These are phyloP conservation scores for Drosophila cyrtoloma DNA, from an alignment of 2,888 invertebrate species.

Conservation along the genomic window DNA sequence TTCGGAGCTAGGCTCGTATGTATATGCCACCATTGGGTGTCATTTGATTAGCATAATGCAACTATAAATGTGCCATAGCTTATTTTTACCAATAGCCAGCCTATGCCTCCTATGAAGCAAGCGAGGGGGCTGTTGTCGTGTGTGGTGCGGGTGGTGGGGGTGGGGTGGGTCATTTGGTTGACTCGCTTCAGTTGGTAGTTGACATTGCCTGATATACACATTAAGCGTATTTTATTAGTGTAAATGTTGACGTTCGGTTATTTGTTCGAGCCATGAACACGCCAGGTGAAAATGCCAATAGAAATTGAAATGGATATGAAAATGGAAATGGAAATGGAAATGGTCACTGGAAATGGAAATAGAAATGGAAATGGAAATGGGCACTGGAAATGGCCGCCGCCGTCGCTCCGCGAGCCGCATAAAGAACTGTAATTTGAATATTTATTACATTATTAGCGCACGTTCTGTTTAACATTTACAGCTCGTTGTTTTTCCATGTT, in stretches of 20 bases:
- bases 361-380: constrained; percentile 33
- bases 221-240: constrained; percentile 75
- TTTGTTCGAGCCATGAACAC: constrained; percentile 62
- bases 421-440: constrained; percentile 74
- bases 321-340: constrained; percentile 63
- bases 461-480: constrained; percentile 35
- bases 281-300: constrained; percentile 72
- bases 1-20: neutral
- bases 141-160: neutral
- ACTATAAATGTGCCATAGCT: constrained; percentile 78
- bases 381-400: constrained; percentile 32
- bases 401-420: constrained; percentile 21
- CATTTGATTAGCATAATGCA: constrained; percentile 81
- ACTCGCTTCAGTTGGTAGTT: constrained; percentile 61
- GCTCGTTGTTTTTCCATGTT: constrained; percentile 2
- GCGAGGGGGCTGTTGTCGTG: neutral
- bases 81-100: constrained; percentile 75
- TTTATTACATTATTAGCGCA: constrained; percentile 76
- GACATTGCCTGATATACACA: constrained; percentile 69
- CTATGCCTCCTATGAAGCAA: constrained; percentile 3
- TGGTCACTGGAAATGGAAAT: constrained; percentile 43
- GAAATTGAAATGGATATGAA: constrained; percentile 59
- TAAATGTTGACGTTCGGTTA: constrained; percentile 75
- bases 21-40: constrained; percentile 79
- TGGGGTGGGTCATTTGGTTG: constrained; percentile 4